Evolutionary conservation across 2,888 invertebrate species (phyloP).

Genomic region (Pseudococcus viburni): DNA sequence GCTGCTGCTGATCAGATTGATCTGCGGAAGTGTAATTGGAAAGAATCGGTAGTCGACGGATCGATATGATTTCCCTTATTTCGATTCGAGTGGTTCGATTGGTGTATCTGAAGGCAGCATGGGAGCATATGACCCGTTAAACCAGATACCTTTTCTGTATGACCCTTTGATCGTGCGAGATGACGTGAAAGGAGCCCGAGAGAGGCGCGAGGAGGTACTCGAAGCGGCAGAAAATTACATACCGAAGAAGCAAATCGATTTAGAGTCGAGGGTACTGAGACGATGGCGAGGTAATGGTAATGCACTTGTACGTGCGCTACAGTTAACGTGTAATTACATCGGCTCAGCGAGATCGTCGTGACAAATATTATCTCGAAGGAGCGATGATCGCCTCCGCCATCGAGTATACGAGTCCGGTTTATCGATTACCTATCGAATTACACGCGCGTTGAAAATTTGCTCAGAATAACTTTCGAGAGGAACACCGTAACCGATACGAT

Average conservation of each 20-base stretch:
- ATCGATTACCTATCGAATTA: conserved; percentile 15
- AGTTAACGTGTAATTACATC: conserved; percentile 37
- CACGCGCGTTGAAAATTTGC: background rate
- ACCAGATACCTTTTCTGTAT: background rate
- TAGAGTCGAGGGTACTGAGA: background rate
- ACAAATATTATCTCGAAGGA: background rate
- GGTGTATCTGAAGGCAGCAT: background rate
- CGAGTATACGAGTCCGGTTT: background rate
- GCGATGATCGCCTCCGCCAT: background rate
- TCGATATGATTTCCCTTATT: background rate
- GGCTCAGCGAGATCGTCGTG: background rate
- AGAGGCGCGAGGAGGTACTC: background rate
- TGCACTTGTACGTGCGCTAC: conserved; percentile 17
- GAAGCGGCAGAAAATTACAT: background rate
- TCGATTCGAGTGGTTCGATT: background rate
- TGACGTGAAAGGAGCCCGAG: background rate
- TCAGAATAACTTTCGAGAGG: background rate
- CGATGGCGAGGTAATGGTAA: background rate
- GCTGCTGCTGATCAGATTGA: background rate
- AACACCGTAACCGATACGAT: background rate
- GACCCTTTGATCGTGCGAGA: background rate
- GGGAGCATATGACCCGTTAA: background rate
- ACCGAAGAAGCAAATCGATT: conserved; percentile 33
- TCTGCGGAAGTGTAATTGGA: background rate
- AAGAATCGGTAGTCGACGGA: background rate